Conservation (phyloP, 1,140 invertebrate genomes). For the Neodiprion pinetum region DNA sequence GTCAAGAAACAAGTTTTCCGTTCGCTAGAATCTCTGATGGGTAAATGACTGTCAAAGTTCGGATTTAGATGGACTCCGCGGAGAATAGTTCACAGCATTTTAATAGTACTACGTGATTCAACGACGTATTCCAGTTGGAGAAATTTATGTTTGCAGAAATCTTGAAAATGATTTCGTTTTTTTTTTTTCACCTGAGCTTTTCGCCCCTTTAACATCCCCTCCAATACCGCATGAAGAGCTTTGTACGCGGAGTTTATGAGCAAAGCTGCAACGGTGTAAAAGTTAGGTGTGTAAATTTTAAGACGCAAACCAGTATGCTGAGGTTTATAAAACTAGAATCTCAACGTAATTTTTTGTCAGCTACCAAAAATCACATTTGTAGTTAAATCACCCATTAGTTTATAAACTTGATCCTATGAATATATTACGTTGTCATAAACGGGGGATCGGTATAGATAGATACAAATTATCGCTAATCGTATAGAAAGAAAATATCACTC, state of each 20-base stretch:
- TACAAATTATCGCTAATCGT: background rate
- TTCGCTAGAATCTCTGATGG: background rate
- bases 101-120: background rate
- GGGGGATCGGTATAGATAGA: background rate
- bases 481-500: background rate
- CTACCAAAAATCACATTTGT: background rate
- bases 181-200: too few relatives aligned
- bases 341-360: background rate
- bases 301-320: too few relatives aligned
- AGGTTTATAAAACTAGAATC: background rate
- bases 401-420: background rate
- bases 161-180: background rate
- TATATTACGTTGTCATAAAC: background rate
- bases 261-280: too few relatives aligned
- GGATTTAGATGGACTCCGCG: background rate
- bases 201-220: too few relatives aligned
- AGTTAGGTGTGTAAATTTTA: too few relatives aligned
- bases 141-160: background rate
- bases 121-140: background rate
- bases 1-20: slow-evolving; percentile 31
- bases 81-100: background rate
- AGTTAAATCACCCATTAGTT: background rate
- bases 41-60: background rate
- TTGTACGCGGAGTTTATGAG: too few relatives aligned
- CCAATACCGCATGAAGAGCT: too few relatives aligned